phyloP scores from a whole-genome alignment of 2,797 vertebrate species.

The Sparidentex hasta region DNA sequence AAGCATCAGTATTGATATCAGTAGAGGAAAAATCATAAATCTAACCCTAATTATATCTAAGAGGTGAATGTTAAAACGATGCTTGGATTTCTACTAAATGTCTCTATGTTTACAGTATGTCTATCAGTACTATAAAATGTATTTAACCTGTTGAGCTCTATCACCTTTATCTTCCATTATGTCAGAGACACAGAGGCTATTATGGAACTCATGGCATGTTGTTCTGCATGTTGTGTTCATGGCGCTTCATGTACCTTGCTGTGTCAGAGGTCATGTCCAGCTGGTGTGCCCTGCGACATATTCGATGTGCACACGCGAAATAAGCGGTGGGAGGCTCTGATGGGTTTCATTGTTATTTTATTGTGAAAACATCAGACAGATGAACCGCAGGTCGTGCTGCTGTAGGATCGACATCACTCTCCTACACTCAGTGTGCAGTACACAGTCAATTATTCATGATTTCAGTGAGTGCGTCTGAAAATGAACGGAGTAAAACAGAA shows the following conservation, averaged over 20 bases:
- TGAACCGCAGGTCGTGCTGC: slow-evolving; percentile 44
- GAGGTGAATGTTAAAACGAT: not conserved
- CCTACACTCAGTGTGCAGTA: slow-evolving; percentile 48
- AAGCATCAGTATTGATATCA: too few species aligned
- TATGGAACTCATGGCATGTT: not conserved
- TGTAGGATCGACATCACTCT: slow-evolving; percentile 36
- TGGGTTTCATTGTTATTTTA: slow-evolving; percentile 71
- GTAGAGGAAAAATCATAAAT: too few species aligned
- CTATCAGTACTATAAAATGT: too few species aligned
- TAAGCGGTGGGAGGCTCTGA: slow-evolving; percentile 1
- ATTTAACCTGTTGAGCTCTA: not conserved
- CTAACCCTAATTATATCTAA: too few species aligned
- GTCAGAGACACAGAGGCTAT: not conserved
- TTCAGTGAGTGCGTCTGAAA: slow-evolving; percentile 32
- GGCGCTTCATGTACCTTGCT: not conserved
- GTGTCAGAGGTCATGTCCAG: not conserved
- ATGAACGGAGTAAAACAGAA: slow-evolving; percentile 24
- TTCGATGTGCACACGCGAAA: slow-evolving; percentile 18
- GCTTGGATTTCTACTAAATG: not conserved
- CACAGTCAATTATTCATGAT: slow-evolving; percentile 56
- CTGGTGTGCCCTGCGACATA: not conserved
- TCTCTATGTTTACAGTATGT: not conserved
- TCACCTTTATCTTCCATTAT: not conserved
- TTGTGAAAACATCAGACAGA: slow-evolving; percentile 76
- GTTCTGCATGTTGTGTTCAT: slow-evolving; percentile 1